phyloP scores from a whole-genome alignment of 2,888 invertebrate genomes.

The Danaus chrysippus region DNA sequence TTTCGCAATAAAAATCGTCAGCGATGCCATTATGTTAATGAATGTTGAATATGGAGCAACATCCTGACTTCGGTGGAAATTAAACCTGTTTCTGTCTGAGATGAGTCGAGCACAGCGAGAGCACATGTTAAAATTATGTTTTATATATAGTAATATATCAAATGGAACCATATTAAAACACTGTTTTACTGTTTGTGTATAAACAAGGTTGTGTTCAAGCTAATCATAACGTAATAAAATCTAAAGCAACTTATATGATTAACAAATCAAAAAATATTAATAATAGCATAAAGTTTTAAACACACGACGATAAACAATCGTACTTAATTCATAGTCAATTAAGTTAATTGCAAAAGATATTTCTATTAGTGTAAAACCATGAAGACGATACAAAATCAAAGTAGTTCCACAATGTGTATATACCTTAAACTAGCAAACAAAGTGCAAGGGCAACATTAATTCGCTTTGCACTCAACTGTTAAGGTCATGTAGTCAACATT shows the following conservation, averaged over 20 bases:
- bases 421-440: slow-evolving; percentile 31
- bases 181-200: too few species aligned
- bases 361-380: too few species aligned
- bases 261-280: too few species aligned
- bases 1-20: slow-evolving; percentile 60
- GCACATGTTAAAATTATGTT: slow-evolving; percentile 27
- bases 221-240: too few species aligned
- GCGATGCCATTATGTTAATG: slow-evolving; percentile 63
- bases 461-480: slow-evolving; percentile 47
- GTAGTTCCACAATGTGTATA: slow-evolving; percentile 34
- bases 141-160: not conserved
- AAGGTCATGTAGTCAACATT: slow-evolving; percentile 40
- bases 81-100: slow-evolving; percentile 67
- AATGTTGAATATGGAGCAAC: slow-evolving; percentile 72
- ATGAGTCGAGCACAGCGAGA: slow-evolving; percentile 46
- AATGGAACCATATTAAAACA: too few species aligned
- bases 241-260: too few species aligned
- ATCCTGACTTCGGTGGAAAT: slow-evolving; percentile 71
- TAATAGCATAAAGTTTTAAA: too few species aligned
- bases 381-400: not conserved
- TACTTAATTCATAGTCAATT: too few species aligned
- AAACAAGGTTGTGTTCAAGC: too few species aligned
- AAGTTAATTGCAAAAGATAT: too few species aligned
- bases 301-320: too few species aligned
- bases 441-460: slow-evolving; percentile 63